phyloP scores from a whole-genome alignment of 2,797 vertebrate genomes.

The Pristis pectinata region DNA sequence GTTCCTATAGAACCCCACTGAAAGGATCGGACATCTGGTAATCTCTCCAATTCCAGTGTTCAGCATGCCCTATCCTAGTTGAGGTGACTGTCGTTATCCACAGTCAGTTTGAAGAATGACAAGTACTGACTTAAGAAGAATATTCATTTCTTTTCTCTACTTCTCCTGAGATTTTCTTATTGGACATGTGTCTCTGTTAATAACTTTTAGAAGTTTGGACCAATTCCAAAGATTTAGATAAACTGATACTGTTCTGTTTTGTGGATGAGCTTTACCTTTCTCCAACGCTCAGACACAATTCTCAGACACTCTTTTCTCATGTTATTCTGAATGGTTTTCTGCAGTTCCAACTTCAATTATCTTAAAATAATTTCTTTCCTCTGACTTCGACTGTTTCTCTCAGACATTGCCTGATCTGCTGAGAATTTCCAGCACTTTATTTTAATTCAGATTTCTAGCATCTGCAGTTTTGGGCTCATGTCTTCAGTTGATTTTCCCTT shows the following conservation, averaged over 20 bases:
- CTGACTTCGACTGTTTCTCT: neutral
- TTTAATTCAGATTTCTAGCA: too few relatives aligned
- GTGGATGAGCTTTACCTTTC: neutral
- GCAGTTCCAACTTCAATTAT: neutral
- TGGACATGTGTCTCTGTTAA: neutral
- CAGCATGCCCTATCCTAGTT: neutral
- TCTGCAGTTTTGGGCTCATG: neutral
- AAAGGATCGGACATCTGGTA: neutral
- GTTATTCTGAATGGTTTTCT: neutral
- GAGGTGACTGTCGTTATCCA: neutral
- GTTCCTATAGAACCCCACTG: neutral
- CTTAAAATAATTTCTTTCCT: neutral
- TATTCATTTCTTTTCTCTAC: neutral
- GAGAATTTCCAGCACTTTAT: too few relatives aligned
- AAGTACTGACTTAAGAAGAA: neutral
- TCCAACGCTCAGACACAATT: neutral
- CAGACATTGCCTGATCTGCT: too few relatives aligned
- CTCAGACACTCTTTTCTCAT: neutral
- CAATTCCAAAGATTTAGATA: conserved; percentile 2
- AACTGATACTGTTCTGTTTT: neutral
- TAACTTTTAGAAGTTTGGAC: neutral
- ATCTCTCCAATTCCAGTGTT: neutral
- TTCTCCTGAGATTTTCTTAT: neutral
- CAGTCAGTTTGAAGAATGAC: neutral
- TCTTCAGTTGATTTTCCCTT: neutral